Evolutionary conservation across 2,888 invertebrate species (phyloP), one percentile per base, ranked within the genome.

Genomic region (Druceiella hillmani): DNA sequence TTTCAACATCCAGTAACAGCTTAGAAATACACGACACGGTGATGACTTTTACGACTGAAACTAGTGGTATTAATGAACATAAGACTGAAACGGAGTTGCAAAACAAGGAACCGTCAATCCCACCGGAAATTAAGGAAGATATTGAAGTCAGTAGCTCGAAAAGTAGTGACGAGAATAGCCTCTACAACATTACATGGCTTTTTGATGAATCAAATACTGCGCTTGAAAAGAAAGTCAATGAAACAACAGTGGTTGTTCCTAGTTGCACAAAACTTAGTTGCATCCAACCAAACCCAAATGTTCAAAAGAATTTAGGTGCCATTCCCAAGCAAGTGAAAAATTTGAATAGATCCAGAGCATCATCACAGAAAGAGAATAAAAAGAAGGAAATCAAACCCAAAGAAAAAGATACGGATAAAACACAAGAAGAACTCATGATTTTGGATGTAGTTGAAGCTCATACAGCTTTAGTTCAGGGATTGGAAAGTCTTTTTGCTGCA

Each of bases 311-410:
- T 58, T 74, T 82, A 52, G 83, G 83, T 41, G 83, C 81, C 44
- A 81, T 81, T 59, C 83, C 81, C 40, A 83, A 86, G 60, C 81
- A 80, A 61, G 64, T 70, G 52, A 72, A 68, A 69, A 70, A 69
- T 64, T 65, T 66, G 62, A 64, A 66, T 49, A 58, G 76, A 62
- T 58, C 71, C 52, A 56, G 75, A 52, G 63, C 75, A 47, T 78
- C 78, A 17, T 77, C 78, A 6, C 72, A 77, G 37, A 72, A 73
- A 56, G 72, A 73, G 56, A 73, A 72, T 57, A 71, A 70, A 56
- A 68, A 66, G 56, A 62, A 61, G 55, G 74, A 73, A 57, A 58
- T 62, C 51, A 67, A 57, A 47, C 46, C 27, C 10, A 40, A 40
- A 32, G 38, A 40, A 5, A 69, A 62, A 39, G 67, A 69, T 28